phyloP scores from a whole-genome alignment of 2,797 vertebrate species.

The Salmo trutta region DNA sequence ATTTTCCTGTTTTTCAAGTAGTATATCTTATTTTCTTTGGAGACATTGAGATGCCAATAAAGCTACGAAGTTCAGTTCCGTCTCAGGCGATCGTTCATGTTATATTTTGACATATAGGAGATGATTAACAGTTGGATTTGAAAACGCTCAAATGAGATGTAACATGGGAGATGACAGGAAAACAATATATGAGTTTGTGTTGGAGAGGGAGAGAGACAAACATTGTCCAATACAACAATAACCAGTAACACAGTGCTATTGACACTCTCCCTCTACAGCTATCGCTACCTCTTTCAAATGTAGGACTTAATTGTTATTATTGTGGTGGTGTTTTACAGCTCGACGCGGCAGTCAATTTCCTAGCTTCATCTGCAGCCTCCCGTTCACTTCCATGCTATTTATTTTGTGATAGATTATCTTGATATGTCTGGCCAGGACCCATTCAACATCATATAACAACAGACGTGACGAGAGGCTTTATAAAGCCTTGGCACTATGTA shows the following conservation, averaged over 20 bases:
- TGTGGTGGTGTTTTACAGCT: conserved; percentile 17
- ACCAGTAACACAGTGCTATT: background rate
- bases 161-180: conserved; percentile 4
- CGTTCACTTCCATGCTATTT: conserved; percentile 14
- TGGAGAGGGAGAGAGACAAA: background rate
- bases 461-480: conserved; percentile 5
- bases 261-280: background rate
- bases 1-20: background rate
- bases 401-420: conserved; percentile 29
- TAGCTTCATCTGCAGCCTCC: conserved; percentile 37
- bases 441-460: too few relatives aligned
- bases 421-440: conserved; percentile 19
- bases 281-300: background rate
- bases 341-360: conserved; percentile 31
- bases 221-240: conserved; percentile 6
- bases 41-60: conserved; percentile 6
- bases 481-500: conserved; percentile 23
- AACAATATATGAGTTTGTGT: background rate
- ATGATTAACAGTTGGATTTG: conserved; percentile 58
- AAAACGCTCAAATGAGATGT: conserved; percentile 32
- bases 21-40: conserved; percentile 38
- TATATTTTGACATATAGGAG: background rate
- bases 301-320: conserved; percentile 20
- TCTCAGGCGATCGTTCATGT: too few relatives aligned
- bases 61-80: conserved; percentile 30